Base-by-base conservation (phyloP, 2,113 vertebrate species). In the Platysternon megacephalum region DNA sequence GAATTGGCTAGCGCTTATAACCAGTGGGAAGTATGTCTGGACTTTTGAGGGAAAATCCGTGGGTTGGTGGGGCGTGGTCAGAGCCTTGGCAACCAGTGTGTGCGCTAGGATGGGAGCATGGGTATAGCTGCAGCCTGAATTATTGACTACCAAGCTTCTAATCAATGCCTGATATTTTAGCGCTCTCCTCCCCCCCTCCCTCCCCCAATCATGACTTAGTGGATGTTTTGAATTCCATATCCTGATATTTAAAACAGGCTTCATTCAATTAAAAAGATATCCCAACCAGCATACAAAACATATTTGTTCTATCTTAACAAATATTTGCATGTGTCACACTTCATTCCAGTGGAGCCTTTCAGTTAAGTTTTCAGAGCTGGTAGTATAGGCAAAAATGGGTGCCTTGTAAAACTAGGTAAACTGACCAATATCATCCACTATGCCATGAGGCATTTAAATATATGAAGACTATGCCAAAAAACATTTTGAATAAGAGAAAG, bases 1-100 rank as follows among this genome's bases (percentile, higher is more conserved):
- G 29, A 12, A 46, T 48, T 24, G 32, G 21, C 19, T 79, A 32
- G 32, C 16, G 48, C 52, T 79, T 35, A 11, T 44, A 35, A 52
- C 19, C 14, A 76, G 8, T 32, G 6, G 55, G n/a, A 85, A 44
- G 32, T 56, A 10, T 3, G 1, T 0, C 0, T 29, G 0, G 72
- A 13, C 4, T 0, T 79, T 3, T 4, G 6, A 39, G 16, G n/a
- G 35, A 21, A 39, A n/a, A 22, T 86, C 32, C 52, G 65, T 10
- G 5, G 21, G 46, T 79, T 76, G 24, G 86, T 19, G 78, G 87
- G 28, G 48, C 8, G 32, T 85, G 2, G 0, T 19, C 3, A 76
- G 24, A 76, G 12, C 11, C 6, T 44, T 44, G 39, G 24, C 72
- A 76, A 26, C 42, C 2, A 44, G 72, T 76, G 44, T n/a, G 65